These are phyloP conservation scores for Crypturellus tataupa DNA, from an alignment of 2,797 vertebrate genomes.

Conservation along the genomic window DNA sequence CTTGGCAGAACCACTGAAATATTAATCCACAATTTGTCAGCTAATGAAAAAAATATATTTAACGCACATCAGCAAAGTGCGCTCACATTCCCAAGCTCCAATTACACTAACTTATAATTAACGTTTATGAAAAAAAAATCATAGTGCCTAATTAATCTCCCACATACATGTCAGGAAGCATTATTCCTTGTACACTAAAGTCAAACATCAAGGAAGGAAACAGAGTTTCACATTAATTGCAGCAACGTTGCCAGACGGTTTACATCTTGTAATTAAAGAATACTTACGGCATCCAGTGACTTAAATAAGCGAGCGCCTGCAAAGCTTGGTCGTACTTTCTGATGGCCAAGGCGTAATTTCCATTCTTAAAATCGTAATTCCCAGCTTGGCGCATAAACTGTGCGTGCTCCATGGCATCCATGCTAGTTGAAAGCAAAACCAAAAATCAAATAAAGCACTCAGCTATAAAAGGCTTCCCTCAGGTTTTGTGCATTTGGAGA, in stretches of 20 bases:
- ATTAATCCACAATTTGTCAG: background rate
- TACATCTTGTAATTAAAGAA: background rate
- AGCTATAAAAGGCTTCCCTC: background rate
- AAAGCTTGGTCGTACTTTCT: slow-evolving; percentile 79
- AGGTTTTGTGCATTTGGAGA: background rate
- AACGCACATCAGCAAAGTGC: background rate
- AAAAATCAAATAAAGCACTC: background rate
- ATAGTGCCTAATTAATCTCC: background rate
- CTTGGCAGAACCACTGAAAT: background rate
- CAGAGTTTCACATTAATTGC: background rate
- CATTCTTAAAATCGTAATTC: slow-evolving; percentile 77
- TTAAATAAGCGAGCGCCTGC: slow-evolving; percentile 4
- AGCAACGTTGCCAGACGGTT: background rate
- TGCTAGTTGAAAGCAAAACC: background rate
- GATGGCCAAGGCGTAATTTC: slow-evolving; percentile 78
- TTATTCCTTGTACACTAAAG: background rate
- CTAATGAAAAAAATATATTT: background rate
- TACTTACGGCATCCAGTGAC: slow-evolving; percentile 60
- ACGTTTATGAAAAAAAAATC: background rate
- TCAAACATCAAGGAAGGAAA: background rate
- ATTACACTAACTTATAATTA: background rate
- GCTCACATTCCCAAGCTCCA: background rate
- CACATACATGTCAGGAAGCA: background rate
- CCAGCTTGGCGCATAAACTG: slow-evolving; percentile 70
- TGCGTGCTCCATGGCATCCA: slow-evolving; percentile 55